Base-by-base conservation (phyloP, 1,140 invertebrate genomes). In the Branchinecta lynchi region DNA sequence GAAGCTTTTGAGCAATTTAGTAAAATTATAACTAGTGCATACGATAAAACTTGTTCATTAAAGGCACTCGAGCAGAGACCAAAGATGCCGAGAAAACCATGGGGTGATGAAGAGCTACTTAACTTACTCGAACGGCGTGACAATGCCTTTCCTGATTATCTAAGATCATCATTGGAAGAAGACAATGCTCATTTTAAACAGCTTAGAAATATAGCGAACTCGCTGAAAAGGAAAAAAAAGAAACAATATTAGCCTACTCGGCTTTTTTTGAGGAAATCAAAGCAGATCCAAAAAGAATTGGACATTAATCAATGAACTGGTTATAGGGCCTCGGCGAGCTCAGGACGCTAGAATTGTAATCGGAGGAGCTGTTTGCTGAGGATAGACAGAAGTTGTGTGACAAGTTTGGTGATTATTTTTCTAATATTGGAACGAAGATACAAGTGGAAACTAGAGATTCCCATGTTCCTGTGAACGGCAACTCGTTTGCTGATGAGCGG, bases 11-110 rank as follows among this genome's bases (percentile, higher is more conserved):
- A n/a, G n/a, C n/a, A n/a, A 51, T 51, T 51, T 51, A 51, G n/a
- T 51, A 51, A n/a, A 9, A 51, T 51, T n/a, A 51, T 51, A 51
- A 51, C 46, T 51, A 51, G 9, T 51, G 46, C 46, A 51, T 51
- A 51, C n/a, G 46, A 51, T 51, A 51, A 51, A 51, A 51, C 46
- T 51, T 51, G 46, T 51, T n/a, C 46, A n/a, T n/a, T 51, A n/a
- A 51, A 51, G 46, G n/a, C 46, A 51, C 46, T n/a, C 46, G 46
- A 51, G n/a, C 46, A 51, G 46, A 51, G 46, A 51, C 9, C 46
- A n/a, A 51, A 51, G 9, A n/a, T 9, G 46, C 46, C 46, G n/a
- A 51, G 46, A 51, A 51, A 51, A n/a, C 46, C 46, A 51, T 9
- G 46, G 46, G 46, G 9, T 51, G n/a, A 51, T 51, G 46, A 51